Evolutionary conservation across 2,797 vertebrate genomes (phyloP), one percentile per base, ranked within the genome.

Genomic region (Lepilemur septentrionalis): DNA sequence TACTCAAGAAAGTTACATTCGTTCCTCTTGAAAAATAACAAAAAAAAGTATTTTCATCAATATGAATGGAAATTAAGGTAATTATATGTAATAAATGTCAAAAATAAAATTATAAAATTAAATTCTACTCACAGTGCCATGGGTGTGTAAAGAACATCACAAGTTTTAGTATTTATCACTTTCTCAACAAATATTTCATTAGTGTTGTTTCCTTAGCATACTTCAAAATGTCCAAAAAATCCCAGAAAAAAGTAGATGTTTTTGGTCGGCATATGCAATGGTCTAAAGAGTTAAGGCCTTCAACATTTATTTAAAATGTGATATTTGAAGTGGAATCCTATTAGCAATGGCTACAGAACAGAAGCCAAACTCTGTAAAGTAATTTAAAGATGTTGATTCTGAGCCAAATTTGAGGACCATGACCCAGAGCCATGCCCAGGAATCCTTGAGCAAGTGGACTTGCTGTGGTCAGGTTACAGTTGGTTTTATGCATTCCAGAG

Each of bases 211-310:
- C 59, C 72, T 97, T 93, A 95, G 25, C 72, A 70, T 7, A 94
- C 48, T 94, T 97, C n/a, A 93, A 92, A 89, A 94, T 94, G 13
- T 97, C 88, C 72, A 84, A 82, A 84, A 55, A 11, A 84, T 67
- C 30, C 79, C 14, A 20, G 13, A 7, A 55, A 75, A 89, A 75
- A 55, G 17, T 61, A 0, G 50, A 63, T 30, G 23, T 75, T 65
- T 63, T 81, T 63, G 38, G 91, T 89, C 79, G 28, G 83, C 69
- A 10, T 95, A 28, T 38, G 17, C 3, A 85, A 7, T 80, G 75
- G 5, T 96, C 4, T 0, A n/a, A 83, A 93, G 38, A 93, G 57
- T 88, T 92, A 97, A 93, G 48, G 5, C 82, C 96, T 89, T 97
- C 78, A 94, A 80, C 65, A 75, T 86, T 55, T 18, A 1, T 89